These are phyloP conservation scores for Antheraea pernyi DNA, from an alignment of 1,140 invertebrate genomes.

Conservation along the genomic window DNA sequence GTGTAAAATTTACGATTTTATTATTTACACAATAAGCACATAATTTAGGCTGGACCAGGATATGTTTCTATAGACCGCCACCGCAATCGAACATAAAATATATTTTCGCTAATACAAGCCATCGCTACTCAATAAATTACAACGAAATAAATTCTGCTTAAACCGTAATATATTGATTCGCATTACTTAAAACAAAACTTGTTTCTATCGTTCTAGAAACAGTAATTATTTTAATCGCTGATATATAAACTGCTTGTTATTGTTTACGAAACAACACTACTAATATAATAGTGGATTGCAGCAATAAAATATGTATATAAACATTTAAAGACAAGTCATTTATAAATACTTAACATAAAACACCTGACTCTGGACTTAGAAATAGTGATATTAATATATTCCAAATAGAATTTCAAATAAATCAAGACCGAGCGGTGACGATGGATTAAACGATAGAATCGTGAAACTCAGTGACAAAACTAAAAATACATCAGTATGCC, in stretches of 20 bases:
- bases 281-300: conserved; percentile 13
- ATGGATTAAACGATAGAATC: not conserved
- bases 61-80: too few relatives aligned
- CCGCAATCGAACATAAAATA: too few relatives aligned
- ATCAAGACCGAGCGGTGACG: not conserved
- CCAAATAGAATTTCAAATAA: conserved; percentile 18
- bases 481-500: not conserved
- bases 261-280: not conserved
- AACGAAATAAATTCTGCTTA: not conserved
- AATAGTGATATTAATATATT: conserved; percentile 16
- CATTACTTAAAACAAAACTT: not conserved
- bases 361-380: conserved; percentile 17
- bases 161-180: not conserved
- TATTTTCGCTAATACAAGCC: not conserved
- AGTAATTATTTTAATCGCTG: not conserved
- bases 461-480: not conserved
- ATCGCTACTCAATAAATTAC: not conserved
- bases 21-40: too few relatives aligned
- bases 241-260: not conserved
- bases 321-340: conserved; percentile 17
- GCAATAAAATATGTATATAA: conserved; percentile 1
- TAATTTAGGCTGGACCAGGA: too few relatives aligned
- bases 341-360: conserved; percentile 18
- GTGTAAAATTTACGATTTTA: too few relatives aligned
- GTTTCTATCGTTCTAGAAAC: not conserved